Evolutionary conservation across 2,113 vertebrate genomes (phyloP).

Genomic region (Trogon surrucura): DNA sequence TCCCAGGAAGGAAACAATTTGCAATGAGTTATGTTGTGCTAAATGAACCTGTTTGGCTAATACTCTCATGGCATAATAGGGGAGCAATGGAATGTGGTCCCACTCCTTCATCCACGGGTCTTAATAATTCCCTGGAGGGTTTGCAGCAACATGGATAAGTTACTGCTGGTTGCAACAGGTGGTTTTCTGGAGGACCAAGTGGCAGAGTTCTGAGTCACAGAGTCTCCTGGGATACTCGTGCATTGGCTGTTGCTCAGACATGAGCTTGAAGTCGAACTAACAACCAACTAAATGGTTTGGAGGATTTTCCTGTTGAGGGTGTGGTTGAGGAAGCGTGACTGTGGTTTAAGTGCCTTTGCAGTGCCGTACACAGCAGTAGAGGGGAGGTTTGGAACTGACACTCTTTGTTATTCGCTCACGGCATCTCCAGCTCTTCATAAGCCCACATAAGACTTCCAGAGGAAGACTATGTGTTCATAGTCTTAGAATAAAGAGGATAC

Average conservation of each 20-base stretch:
- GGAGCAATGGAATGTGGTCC: background rate
- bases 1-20: background rate
- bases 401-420: background rate
- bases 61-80: background rate
- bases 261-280: background rate
- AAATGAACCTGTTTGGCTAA: background rate
- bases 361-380: background rate
- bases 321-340: background rate
- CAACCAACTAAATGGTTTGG: background rate
- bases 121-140: background rate
- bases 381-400: background rate
- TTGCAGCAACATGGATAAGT: background rate
- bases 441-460: background rate
- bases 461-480: background rate
- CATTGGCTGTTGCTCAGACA: background rate
- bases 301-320: background rate
- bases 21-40: background rate
- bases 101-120: background rate
- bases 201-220: slow-evolving; percentile 13
- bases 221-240: background rate
- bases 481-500: too few relatives aligned
- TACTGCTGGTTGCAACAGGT: background rate
- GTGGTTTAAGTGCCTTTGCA: background rate
- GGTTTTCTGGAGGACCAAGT: background rate
- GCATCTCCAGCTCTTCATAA: background rate